Evolutionary conservation across 2,888 invertebrate genomes (phyloP).

Genomic region (Stegophylla sp.): DNA sequence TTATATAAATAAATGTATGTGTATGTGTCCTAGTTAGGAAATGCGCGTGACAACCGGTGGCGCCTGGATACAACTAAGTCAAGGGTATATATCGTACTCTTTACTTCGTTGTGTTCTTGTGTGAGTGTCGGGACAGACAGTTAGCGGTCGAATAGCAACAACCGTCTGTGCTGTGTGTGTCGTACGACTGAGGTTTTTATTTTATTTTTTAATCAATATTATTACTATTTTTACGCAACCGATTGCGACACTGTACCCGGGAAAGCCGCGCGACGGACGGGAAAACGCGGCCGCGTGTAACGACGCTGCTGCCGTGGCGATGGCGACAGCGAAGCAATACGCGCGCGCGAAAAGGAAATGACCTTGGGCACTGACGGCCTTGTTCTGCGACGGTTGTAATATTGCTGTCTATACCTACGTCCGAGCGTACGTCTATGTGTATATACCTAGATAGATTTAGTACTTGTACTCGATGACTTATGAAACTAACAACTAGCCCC

Average conservation of each 20-base stretch:
- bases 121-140: background rate
- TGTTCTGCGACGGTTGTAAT: constrained; percentile 38
- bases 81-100: constrained; percentile 27
- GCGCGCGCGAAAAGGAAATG: constrained; percentile 49
- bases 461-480: background rate
- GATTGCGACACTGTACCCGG: constrained; percentile 47
- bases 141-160: background rate
- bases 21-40: constrained; percentile 55
- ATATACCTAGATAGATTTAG: background rate
- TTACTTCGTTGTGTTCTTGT: constrained; percentile 1
- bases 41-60: constrained; percentile 53
- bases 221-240: constrained; percentile 43
- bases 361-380: constrained; percentile 49
- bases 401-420: background rate
- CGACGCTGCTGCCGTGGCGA: background rate
- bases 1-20: background rate
- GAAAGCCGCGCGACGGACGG: constrained; percentile 55
- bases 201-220: background rate
- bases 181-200: constrained; percentile 26
- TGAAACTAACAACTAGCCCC: constrained; percentile 20
- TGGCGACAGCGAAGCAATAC: constrained; percentile 7
- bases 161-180: background rate
- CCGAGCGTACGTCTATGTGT: constrained; percentile 9
- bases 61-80: constrained; percentile 55
- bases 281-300: constrained; percentile 52